A percentile compares a stretch with the other conserved stretches of the same genome.
Evolutionary conservation across 2,113 vertebrate genomes (phyloP).

Genomic region (Nibea coibor): DNA sequence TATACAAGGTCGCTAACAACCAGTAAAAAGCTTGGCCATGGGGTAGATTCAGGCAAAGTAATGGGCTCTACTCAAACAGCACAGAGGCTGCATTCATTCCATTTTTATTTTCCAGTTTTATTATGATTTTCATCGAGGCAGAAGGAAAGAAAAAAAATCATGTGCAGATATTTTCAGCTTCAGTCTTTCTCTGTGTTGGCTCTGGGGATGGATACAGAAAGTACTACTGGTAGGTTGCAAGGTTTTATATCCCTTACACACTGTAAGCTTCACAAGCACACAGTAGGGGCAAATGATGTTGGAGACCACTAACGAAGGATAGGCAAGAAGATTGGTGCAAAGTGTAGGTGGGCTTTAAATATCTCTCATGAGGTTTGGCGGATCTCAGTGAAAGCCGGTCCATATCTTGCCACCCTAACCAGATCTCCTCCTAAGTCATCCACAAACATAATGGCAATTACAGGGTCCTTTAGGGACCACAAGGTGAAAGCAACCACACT

Average conservation of each 20-base stretch:
- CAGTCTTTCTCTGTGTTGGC: not conserved
- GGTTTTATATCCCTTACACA: slow-evolving; percentile 1
- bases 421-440: slow-evolving; percentile 22
- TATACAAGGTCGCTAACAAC: slow-evolving; percentile 20
- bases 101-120: not conserved
- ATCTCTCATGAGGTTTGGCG: not conserved
- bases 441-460: slow-evolving; percentile 41
- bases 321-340: not conserved
- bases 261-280: slow-evolving; percentile 3
- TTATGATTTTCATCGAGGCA: slow-evolving; percentile 28
- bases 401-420: slow-evolving; percentile 19
- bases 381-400: not conserved
- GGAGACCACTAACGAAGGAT: not conserved
- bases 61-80: slow-evolving; percentile 9
- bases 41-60: slow-evolving; percentile 24
- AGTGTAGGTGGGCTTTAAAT: not conserved
- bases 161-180: not conserved
- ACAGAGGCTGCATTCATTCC: not conserved
- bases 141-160: not conserved
- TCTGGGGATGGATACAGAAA: not conserved
- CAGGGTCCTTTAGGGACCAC: slow-evolving; percentile 33
- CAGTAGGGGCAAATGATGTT: slow-evolving; percentile 10
- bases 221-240: not conserved
- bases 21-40: slow-evolving; percentile 19
- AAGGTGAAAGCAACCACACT: slow-evolving; percentile 55